Conservation (phyloP, 2,113 vertebrate species). For the Psettodes erumei region DNA sequence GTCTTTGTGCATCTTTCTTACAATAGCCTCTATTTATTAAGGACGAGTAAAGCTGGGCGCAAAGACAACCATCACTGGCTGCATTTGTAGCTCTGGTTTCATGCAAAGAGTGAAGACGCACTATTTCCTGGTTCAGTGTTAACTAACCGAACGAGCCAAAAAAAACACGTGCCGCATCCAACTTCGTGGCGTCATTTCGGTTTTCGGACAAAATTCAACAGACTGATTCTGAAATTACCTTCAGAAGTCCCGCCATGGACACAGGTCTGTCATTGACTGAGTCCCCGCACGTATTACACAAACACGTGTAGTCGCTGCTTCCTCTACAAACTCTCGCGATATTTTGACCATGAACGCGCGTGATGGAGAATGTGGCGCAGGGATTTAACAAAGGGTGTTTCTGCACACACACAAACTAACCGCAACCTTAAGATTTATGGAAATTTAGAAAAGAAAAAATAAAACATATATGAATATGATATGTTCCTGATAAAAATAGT, state of each 20-base stretch:
- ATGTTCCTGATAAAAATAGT: too few relatives aligned
- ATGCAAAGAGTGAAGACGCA: not conserved
- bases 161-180: not conserved
- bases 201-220: too few relatives aligned
- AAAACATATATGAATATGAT: too few relatives aligned
- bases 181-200: not conserved
- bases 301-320: conserved; percentile 32
- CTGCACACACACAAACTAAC: too few relatives aligned
- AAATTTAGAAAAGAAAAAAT: too few relatives aligned
- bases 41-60: too few relatives aligned
- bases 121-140: not conserved
- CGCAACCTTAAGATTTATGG: too few relatives aligned
- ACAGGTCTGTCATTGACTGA: conserved; percentile 19
- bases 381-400: not conserved
- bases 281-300: conserved; percentile 55
- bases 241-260: conserved; percentile 81
- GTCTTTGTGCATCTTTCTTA: not conserved
- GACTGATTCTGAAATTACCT: conserved; percentile 70
- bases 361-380: too few relatives aligned
- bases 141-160: not conserved
- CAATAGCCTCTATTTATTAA: not conserved
- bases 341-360: not conserved
- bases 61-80: not conserved
- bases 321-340: conserved; percentile 72
- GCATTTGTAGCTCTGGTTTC: not conserved